Percentiles rank a stretch among this genome's conserved stretches.
phyloP scores from a whole-genome alignment of 2,113 vertebrate genomes.

The Sinocyclocheilus anophthalmus region DNA sequence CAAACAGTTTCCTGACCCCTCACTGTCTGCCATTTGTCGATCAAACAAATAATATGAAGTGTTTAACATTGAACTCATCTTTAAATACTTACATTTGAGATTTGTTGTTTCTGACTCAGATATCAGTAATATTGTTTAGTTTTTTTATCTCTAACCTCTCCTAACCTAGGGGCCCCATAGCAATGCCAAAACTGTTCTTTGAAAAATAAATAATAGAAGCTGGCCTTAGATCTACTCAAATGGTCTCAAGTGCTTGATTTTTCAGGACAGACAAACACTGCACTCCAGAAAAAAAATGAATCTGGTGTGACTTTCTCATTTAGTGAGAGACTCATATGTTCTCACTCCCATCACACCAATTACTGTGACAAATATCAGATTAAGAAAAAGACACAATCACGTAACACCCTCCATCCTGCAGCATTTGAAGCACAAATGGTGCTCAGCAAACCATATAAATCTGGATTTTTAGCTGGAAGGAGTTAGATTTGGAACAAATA shows the following conservation, averaged over 20 bases:
- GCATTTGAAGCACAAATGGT: background rate
- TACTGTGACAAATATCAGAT: slow-evolving; percentile 28
- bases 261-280: background rate
- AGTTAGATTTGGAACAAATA: background rate
- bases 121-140: background rate
- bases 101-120: background rate
- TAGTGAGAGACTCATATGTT: slow-evolving; percentile 3
- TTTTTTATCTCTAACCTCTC: background rate
- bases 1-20: too few species aligned
- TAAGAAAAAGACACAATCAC: background rate
- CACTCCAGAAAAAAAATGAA: background rate
- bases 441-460: background rate
- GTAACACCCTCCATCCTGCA: background rate
- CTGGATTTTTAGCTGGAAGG: background rate
- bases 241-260: background rate
- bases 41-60: too few species aligned
- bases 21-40: too few species aligned
- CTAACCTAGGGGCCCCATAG: background rate
- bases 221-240: background rate
- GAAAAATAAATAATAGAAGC: background rate
- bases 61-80: too few species aligned
- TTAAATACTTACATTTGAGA: too few species aligned
- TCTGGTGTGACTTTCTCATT: background rate
- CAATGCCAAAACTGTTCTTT: slow-evolving; percentile 5
- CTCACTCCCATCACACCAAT: slow-evolving; percentile 2